Evolutionary conservation across 1,140 invertebrate genomes (phyloP).

Genomic region (Drosophila bocki): DNA sequence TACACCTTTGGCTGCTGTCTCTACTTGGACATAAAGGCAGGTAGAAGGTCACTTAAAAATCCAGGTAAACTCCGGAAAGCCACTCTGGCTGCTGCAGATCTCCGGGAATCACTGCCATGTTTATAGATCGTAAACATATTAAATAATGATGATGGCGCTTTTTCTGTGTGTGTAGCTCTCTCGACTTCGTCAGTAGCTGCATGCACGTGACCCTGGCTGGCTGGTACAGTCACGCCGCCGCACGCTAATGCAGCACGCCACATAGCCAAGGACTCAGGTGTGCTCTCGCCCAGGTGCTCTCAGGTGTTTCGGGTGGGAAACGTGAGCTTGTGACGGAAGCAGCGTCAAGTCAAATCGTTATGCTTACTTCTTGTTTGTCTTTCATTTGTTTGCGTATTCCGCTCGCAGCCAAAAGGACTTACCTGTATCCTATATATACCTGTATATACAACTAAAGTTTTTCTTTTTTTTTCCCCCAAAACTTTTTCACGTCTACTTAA

Average conservation of each 20-base stretch:
- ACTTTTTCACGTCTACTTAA: not conserved
- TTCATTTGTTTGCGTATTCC: slow-evolving; percentile 41
- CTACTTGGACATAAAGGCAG: not conserved
- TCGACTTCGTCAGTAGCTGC: slow-evolving; percentile 19
- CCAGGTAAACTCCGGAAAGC: not conserved
- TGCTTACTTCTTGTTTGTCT: slow-evolving; percentile 63
- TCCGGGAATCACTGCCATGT: not conserved
- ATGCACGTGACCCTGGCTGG: slow-evolving; percentile 49
- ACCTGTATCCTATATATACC: not conserved
- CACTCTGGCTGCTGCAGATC: not conserved
- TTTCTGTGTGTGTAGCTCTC: not conserved
- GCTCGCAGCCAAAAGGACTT: slow-evolving; percentile 19
- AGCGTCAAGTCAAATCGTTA: slow-evolving; percentile 68
- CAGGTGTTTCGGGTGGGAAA: slow-evolving; percentile 13
- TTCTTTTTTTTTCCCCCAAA: not conserved
- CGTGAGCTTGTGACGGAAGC: slow-evolving; percentile 27
- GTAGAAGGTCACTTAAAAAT: not conserved
- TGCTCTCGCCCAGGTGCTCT: slow-evolving; percentile 7
- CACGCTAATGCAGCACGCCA: slow-evolving; percentile 24
- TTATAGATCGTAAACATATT: slow-evolving; percentile 11
- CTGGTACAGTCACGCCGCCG: slow-evolving; percentile 36
- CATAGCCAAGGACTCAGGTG: slow-evolving; percentile 3
- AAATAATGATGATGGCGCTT: slow-evolving; percentile 3
- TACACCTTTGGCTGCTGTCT: too few species aligned
- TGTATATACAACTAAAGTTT: slow-evolving; percentile 3